phyloP scores from a whole-genome alignment of 2,888 invertebrate species.

The Clitarchus hookeri region DNA sequence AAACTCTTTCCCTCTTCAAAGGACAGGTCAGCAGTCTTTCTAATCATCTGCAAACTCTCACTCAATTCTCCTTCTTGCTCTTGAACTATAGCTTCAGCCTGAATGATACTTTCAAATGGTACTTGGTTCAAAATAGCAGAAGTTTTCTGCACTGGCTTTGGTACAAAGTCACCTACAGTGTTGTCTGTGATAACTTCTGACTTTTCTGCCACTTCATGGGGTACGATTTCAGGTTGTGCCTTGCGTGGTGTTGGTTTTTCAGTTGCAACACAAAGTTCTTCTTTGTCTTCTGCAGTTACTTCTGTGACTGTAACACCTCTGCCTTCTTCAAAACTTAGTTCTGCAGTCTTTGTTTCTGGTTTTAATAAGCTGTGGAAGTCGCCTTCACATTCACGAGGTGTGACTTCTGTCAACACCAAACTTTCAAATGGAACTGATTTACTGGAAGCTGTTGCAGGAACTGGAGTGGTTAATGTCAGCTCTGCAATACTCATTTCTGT shows the following conservation, averaged over 20 bases:
- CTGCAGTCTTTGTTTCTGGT: slow-evolving; percentile 51
- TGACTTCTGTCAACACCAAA: slow-evolving; percentile 42
- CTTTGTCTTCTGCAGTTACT: slow-evolving; percentile 53
- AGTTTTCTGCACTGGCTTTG: slow-evolving; percentile 47
- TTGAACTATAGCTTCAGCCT: slow-evolving; percentile 54
- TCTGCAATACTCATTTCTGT: slow-evolving; percentile 47
- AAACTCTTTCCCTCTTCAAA: slow-evolving; percentile 55
- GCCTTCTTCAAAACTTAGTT: slow-evolving; percentile 47
- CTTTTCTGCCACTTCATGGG: slow-evolving; percentile 55
- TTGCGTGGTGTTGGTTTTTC: slow-evolving; percentile 50
- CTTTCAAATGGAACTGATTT: slow-evolving; percentile 46
- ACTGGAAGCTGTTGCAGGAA: slow-evolving; percentile 41
- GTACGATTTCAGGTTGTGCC: slow-evolving; percentile 52
- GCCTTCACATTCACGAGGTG: slow-evolving; percentile 45
- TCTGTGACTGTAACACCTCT: slow-evolving; percentile 53
- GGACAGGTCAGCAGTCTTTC: slow-evolving; percentile 52
- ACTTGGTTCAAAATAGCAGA: slow-evolving; percentile 53
- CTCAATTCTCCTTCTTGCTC: slow-evolving; percentile 56
- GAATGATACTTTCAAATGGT: slow-evolving; percentile 54
- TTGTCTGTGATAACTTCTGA: slow-evolving; percentile 49
- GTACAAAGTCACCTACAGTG: slow-evolving; percentile 45
- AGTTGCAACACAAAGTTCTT: slow-evolving; percentile 49
- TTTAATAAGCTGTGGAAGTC: slow-evolving; percentile 51
- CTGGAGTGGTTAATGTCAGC: slow-evolving; percentile 32
- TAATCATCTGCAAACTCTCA: slow-evolving; percentile 49